Conservation (phyloP, 2,888 invertebrate genomes). For the Hesperia comma region DNA sequence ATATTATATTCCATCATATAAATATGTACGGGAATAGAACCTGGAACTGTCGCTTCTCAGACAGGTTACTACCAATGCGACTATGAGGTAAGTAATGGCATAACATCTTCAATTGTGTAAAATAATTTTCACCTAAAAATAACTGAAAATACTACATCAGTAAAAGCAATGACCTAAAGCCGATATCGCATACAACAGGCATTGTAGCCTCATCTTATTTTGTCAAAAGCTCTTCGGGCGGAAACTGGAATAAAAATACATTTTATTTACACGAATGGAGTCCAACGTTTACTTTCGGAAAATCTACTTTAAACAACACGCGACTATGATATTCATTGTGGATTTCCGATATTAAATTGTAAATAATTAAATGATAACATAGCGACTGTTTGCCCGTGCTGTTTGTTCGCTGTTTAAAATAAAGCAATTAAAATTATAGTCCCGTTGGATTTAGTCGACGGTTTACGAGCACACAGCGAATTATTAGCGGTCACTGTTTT, state of each 20-base stretch:
- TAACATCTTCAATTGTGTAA: background rate
- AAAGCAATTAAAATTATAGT: conserved; percentile 49
- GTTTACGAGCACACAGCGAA: conserved; percentile 44
- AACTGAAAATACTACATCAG: background rate
- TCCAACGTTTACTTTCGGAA: conserved; percentile 17
- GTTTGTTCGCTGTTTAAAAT: conserved; percentile 39
- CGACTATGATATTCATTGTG: conserved; percentile 37
- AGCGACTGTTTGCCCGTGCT: conserved; percentile 28
- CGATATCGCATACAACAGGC: conserved; percentile 4
- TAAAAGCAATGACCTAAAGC: background rate
- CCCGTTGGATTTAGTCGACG: conserved; percentile 47
- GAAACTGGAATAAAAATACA: conserved; percentile 4
- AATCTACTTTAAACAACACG: conserved; percentile 19
- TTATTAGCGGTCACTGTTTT: conserved; percentile 54
- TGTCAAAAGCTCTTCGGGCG: conserved; percentile 1
- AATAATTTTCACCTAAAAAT: background rate
- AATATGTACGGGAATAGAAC: no score
- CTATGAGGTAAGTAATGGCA: no score
- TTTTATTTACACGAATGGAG: conserved; percentile 19
- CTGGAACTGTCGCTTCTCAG: no score
- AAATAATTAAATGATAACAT: conserved; percentile 45
- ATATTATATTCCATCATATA: no score
- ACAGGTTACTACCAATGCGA: no score
- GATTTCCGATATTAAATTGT: conserved; percentile 44
- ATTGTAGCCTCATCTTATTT: conserved; percentile 2